Percentiles rank a stretch among this genome's conserved stretches.
phyloP scores from a whole-genome alignment of 2,113 vertebrate species.

The Podilymbus podiceps region DNA sequence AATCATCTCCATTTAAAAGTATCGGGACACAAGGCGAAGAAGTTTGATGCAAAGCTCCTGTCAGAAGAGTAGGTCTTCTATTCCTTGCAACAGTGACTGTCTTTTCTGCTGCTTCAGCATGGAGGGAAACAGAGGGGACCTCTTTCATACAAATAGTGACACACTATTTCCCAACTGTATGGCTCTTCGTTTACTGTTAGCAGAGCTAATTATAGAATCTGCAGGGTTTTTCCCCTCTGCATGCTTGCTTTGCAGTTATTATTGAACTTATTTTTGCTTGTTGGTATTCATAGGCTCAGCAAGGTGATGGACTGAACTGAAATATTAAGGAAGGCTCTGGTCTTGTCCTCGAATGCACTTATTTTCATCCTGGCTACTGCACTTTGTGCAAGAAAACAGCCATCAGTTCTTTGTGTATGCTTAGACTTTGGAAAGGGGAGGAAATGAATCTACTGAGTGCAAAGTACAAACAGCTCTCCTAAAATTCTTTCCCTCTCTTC shows the following conservation, averaged over 20 bases:
- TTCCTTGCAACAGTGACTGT: background rate
- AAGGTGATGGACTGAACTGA: background rate
- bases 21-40: background rate
- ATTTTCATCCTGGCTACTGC: conserved; percentile 21
- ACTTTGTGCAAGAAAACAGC: background rate
- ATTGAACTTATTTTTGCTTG: background rate
- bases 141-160: background rate
- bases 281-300: background rate
- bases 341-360: background rate
- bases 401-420: background rate
- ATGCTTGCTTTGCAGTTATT: conserved; percentile 18
- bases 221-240: background rate
- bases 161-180: background rate
- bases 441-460: background rate
- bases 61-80: background rate
- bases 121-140: background rate
- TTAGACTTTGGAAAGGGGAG: background rate
- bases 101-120: background rate
- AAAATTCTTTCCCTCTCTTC: conserved; percentile 55
- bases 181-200: conserved; percentile 14
- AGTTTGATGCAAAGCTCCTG: rapidly evolving
- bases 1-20: background rate
- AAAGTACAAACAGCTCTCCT: background rate
- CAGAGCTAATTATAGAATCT: background rate
- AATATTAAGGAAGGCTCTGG: background rate